These are phyloP conservation scores for Vanacampus margaritifer DNA, from an alignment of 2,113 vertebrate species.

Conservation along the genomic window DNA sequence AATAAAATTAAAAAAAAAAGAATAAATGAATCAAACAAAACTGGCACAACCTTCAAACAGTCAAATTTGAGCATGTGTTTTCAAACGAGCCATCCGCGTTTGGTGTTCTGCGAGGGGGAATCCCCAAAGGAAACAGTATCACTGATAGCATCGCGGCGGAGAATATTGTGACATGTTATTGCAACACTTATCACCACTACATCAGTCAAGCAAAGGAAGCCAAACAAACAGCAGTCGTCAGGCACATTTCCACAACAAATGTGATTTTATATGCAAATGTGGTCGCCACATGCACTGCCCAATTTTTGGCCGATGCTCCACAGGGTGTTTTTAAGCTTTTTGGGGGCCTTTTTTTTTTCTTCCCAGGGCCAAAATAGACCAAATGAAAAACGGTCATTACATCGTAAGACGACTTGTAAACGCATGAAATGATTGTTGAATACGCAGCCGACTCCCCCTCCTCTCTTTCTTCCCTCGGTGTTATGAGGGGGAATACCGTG, in stretches of 20 bases:
- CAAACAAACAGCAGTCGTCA: not conserved
- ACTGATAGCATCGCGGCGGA: not conserved
- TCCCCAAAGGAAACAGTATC: not conserved
- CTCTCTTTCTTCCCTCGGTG: conserved; percentile 26
- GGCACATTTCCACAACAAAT: not conserved
- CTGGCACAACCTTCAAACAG: not conserved
- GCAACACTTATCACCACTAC: not conserved
- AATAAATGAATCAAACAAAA: not conserved
- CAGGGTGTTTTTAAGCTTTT: not conserved
- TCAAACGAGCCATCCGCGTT: not conserved
- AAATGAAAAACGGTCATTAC: not conserved
- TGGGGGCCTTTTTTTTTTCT: not conserved
- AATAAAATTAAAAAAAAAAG: too few species aligned
- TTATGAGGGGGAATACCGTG: conserved; percentile 66
- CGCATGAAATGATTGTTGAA: conserved; percentile 42
- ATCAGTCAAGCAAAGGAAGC: not conserved
- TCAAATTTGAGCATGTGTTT: too few species aligned
- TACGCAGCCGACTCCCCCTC: conserved; percentile 43
- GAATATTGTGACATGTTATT: not conserved
- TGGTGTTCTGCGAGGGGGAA: not conserved
- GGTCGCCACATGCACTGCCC: not conserved
- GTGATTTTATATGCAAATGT: not conserved
- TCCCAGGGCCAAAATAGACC: not conserved
- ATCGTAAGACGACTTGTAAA: not conserved
- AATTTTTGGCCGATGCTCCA: not conserved